These are phyloP conservation scores for Amphipyra berbera DNA, from an alignment of 2,888 invertebrate genomes.

Conservation along the genomic window DNA sequence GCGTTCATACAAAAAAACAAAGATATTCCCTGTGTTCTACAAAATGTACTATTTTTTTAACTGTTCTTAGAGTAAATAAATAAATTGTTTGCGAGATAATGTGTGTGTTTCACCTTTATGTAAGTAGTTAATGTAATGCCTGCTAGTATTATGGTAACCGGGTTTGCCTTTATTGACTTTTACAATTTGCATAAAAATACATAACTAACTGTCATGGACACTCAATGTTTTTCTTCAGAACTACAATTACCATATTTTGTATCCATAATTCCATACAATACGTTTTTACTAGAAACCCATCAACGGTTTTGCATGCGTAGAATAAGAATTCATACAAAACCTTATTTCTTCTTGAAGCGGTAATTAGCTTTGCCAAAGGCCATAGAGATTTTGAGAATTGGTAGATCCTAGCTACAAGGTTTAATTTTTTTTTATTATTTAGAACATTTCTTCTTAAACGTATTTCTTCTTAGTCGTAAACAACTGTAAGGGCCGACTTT, in stretches of 20 bases:
- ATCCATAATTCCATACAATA: conserved; percentile 12
- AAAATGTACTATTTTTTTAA: too few relatives aligned
- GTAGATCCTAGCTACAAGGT: too few relatives aligned
- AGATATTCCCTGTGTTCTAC: too few relatives aligned
- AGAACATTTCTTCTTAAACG: too few relatives aligned
- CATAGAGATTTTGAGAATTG: too few relatives aligned
- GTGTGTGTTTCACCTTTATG: neutral
- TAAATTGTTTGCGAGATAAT: too few relatives aligned
- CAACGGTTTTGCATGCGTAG: neutral
- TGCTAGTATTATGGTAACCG: conserved; percentile 31
- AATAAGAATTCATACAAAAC: neutral
- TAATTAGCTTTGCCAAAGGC: too few relatives aligned
- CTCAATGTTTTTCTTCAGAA: conserved; percentile 23
- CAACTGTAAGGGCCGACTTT: too few relatives aligned
- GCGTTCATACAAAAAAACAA: too few relatives aligned
- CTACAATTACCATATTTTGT: conserved; percentile 24
- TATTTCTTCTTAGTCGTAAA: too few relatives aligned
- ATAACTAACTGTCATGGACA: conserved; percentile 27
- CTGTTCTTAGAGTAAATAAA: too few relatives aligned
- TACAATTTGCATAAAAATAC: conserved; percentile 40
- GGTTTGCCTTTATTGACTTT: conserved; percentile 38
- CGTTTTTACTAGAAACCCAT: neutral
- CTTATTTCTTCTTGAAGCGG: neutral
- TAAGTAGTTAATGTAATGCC: conserved; percentile 5
- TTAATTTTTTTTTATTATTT: too few relatives aligned